These are phyloP conservation scores for Thysanoteuthis rhombus DNA, from an alignment of 2,888 invertebrate genomes.

Conservation along the genomic window DNA sequence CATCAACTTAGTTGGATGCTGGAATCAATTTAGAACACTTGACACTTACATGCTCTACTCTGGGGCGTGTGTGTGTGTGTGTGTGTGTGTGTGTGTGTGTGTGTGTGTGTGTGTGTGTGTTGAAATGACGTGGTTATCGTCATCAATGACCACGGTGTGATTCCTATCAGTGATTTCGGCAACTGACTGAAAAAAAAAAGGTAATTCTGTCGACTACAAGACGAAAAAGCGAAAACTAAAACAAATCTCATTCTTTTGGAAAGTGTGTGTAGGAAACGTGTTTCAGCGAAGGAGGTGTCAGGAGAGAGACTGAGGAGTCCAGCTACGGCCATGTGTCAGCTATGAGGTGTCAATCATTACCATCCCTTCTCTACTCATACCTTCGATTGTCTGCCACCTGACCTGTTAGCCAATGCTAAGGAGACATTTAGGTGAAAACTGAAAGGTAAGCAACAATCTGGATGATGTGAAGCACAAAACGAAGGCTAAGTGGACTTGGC, in stretches of 20 bases:
- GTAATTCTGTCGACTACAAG: not conserved
- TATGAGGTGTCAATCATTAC: not conserved
- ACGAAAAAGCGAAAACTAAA: not conserved
- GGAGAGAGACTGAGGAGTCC: not conserved
- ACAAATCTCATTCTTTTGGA: no score
- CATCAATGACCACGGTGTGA: not conserved
- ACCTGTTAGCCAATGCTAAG: not conserved
- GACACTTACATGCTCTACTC: not conserved
- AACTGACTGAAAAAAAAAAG: not conserved
- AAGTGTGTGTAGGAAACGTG: not conserved
- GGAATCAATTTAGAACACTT: not conserved
- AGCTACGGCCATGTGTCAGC: slow-evolving; percentile 12
- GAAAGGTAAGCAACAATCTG: not conserved
- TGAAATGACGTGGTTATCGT: no score
- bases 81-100: not conserved
- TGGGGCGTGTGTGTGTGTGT: not conserved
- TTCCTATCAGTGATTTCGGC: not conserved
- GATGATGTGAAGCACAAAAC: not conserved
- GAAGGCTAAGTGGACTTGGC: not conserved
- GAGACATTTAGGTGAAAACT: not conserved
- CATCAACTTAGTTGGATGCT: not conserved
- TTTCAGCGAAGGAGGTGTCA: not conserved
- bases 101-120: not conserved
- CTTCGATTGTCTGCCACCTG: not conserved
- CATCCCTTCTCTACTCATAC: not conserved